Conservation (phyloP, 2,888 invertebrate species). For the Eurytoma californica region DNA sequence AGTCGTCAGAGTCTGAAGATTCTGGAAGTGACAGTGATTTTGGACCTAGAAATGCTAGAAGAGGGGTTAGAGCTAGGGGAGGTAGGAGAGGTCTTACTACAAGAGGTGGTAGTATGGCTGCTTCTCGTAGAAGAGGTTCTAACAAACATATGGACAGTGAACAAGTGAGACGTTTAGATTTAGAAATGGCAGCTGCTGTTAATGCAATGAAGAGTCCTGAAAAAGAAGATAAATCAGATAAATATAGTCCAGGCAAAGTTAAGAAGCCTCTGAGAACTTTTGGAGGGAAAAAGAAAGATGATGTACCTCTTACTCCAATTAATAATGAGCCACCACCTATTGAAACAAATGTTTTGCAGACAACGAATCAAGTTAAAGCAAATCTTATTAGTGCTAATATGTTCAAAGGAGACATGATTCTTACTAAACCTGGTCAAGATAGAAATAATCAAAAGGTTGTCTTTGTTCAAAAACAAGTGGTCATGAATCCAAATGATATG, state of each 20-base stretch:
- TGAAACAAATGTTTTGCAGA: conserved; percentile 67
- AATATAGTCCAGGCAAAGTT: conserved; percentile 56
- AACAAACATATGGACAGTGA: conserved; percentile 72
- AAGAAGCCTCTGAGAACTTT: conserved; percentile 65
- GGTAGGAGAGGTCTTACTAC: conserved; percentile 72
- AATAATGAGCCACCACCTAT: conserved; percentile 53
- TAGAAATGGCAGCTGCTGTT: conserved; percentile 74
- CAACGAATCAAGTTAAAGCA: conserved; percentile 76
- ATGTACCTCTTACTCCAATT: conserved; percentile 54
- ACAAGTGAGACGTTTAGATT: conserved; percentile 70
- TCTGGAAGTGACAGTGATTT: conserved; percentile 72
- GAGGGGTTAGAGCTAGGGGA: conserved; percentile 69
- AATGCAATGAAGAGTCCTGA: conserved; percentile 73
- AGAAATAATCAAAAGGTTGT: conserved; percentile 68
- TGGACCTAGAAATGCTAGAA: conserved; percentile 68
- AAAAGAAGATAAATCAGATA: conserved; percentile 66
- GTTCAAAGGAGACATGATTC: conserved; percentile 73
- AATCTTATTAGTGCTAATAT: conserved; percentile 76
- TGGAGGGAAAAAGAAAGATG: conserved; percentile 67
- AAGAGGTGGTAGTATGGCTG: conserved; percentile 69
- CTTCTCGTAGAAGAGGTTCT: conserved; percentile 66
- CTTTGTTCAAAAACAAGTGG: conserved; percentile 70
- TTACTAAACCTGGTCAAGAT: conserved; percentile 71
- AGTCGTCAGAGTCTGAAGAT: conserved; percentile 70
- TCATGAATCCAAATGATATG: conserved; percentile 67